These are phyloP conservation scores for Xanthorhoe spadicearia DNA, from an alignment of 2,888 invertebrate species.

Conservation along the genomic window DNA sequence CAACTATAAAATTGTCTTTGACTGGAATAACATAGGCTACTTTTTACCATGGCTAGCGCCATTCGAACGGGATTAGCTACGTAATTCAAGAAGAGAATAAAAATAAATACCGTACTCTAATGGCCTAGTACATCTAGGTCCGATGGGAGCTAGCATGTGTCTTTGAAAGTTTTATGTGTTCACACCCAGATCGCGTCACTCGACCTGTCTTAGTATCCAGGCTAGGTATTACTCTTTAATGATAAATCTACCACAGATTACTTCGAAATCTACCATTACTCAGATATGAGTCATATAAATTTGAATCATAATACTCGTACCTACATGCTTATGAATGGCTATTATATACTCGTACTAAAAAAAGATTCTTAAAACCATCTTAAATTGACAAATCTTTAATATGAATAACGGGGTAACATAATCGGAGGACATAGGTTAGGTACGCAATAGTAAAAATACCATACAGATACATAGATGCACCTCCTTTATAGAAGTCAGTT, in stretches of 20 bases:
- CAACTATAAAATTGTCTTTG: too few relatives aligned
- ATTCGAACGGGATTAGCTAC: too few relatives aligned
- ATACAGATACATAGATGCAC: too few relatives aligned
- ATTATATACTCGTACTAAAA: too few relatives aligned
- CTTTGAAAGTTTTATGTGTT: constrained; percentile 15
- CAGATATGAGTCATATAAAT: not conserved
- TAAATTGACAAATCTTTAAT: too few relatives aligned
- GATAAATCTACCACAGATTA: not conserved
- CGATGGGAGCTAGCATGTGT: constrained; percentile 9
- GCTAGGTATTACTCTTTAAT: not conserved
- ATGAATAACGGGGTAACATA: too few relatives aligned
- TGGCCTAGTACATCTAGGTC: not conserved
- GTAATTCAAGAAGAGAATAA: not conserved
- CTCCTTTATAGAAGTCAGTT: too few relatives aligned
- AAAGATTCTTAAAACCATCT: too few relatives aligned
- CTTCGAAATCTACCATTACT: not conserved
- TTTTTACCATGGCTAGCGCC: too few relatives aligned
- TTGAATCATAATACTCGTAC: not conserved
- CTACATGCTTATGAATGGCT: not conserved
- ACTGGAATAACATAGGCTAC: too few relatives aligned
- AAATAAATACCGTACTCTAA: constrained; percentile 20
- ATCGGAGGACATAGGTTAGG: too few relatives aligned
- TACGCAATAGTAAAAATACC: too few relatives aligned
- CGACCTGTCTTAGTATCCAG: not conserved
- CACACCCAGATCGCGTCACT: not conserved